Evolutionary conservation across 2,888 invertebrate genomes (phyloP).

Genomic region (Ditula angustiorana): DNA sequence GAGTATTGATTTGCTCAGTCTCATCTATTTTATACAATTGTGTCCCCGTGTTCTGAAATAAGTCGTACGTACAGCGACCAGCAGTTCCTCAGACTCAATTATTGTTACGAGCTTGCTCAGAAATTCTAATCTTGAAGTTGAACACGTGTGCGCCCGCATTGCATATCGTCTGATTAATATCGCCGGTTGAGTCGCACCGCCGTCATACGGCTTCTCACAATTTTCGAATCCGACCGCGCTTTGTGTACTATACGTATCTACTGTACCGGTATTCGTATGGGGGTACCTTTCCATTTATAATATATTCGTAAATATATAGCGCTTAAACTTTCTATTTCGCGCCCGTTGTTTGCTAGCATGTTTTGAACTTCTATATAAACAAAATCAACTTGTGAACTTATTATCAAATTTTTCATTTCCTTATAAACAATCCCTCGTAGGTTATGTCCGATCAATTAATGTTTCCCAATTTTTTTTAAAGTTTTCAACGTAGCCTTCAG

Average conservation of each 20-base stretch:
- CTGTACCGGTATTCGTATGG: conserved; percentile 7
- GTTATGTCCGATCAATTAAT: too few species aligned
- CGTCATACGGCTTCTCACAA: conserved; percentile 68
- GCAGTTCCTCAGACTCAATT: conserved; percentile 72
- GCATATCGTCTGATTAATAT: conserved; percentile 80
- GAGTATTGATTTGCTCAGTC: conserved; percentile 8
- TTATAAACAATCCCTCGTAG: too few species aligned
- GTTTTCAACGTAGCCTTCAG: conserved; percentile 51
- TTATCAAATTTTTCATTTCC: background rate
- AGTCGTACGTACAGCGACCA: conserved; percentile 53
- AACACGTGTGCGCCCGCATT: conserved; percentile 66
- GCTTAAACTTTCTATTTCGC: background rate
- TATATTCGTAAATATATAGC: conserved; percentile 5
- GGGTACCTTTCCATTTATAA: conserved; percentile 17
- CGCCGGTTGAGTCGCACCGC: conserved; percentile 53
- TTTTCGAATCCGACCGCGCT: conserved; percentile 61
- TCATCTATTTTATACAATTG: background rate
- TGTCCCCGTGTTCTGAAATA: conserved; percentile 24
- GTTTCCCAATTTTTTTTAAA: conserved; percentile 48
- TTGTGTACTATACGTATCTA: conserved; percentile 32
- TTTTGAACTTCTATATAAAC: background rate
- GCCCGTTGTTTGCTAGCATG: background rate
- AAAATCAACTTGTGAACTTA: background rate
- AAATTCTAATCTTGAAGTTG: conserved; percentile 75
- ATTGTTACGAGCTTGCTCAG: conserved; percentile 67